Evolutionary conservation across 2,797 vertebrate genomes (phyloP), one percentile per base, ranked within the genome.

Genomic region (Odontamblyopus lacepedii): DNA sequence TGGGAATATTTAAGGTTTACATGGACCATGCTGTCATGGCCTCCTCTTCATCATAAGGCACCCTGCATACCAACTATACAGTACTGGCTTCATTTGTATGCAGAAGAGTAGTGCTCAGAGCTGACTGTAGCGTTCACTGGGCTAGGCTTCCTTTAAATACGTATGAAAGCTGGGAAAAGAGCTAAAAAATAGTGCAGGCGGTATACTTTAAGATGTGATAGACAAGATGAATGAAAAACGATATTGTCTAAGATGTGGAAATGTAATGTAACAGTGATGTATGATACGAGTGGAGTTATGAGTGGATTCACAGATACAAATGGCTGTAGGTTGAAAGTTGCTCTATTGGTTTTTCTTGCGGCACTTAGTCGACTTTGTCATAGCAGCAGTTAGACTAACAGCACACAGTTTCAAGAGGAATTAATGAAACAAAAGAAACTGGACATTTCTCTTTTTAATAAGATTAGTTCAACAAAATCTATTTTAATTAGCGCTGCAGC

Each of bases 1-100:
- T 67, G 38, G 63, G 59, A 75, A 67, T 44, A 51, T 71, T 76
- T 44, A 63, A 38, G 6, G 9, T 75, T 69, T 66, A 69, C 41
- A 56, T 61, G 48, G 8, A 57, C 51, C 8, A 4, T 67, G 61
- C 62, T 69, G 29, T 19, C 41, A 63, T 16, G 23, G 23, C 63
- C 53, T 51, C 13, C 35, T 44, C 53, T 35, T 75, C 27, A 8
- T 69, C 8, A 26, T 26, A 62, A 30, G 48, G 5, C 19, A 13
- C 38, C n/a, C 55, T 48, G 60, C 68, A 66, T 73, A 69, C 41
- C n/a, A 66, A 59, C 41, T 64, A 8, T 62, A 48, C 60, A 60
- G 38, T 41, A 44, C 6, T 11, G 7, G 44, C 23, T 69, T 38
- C 23, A 50, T 78, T 68, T 8, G 48, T 77, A 38, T 75, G 66